Base-by-base conservation (phyloP, 2,113 vertebrate genomes). In the Semicossyphus pulcher region DNA sequence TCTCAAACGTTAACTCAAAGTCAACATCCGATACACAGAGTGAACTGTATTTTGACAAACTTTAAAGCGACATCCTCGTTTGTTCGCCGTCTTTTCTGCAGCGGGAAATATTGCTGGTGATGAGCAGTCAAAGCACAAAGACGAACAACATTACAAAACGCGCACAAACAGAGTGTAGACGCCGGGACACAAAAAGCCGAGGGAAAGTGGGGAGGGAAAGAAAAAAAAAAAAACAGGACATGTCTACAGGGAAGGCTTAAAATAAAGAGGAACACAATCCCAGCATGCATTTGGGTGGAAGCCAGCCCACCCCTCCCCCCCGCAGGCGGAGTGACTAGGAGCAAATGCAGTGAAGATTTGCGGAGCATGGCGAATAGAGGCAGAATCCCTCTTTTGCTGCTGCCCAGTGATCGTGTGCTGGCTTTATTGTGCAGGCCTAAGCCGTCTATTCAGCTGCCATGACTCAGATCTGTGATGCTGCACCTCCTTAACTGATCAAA, bases 211-310 rank as follows among this genome's bases (percentile, higher is more conserved):
- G 66, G 69, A 86, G 54, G 28, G 4, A 67, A 36, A 29, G 53
- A 25, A 25, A 25, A 59, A 48, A 58, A 67, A 65, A 72, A 91
- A 93, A 93, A 92, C 92, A 90, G 93, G 93, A 92, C 93, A 93
- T 91, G 93, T 93, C 94, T 94, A 87, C 86, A 93, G 94, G 92
- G 94, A 94, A 86, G 90, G 89, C 91, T 94, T 91, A 93, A 92
- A 94, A 94, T 94, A 94, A 94, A 93, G 89, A 92, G 83, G 78
- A 90, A 89, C 91, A 93, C 88, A 89, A 92, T 93, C 92, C 93
- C 94, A 93, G 91, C 88, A 92, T 92, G 91, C 90, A 92, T 85
- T 89, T 91, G 93, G 88, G 86, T 86, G 52, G 80, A 76, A 85
- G 85, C 87, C 89, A 90, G 80, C 74, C 87, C 54, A 57, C 67